A percentile compares a stretch with the other conserved stretches of the same genome.
These are phyloP conservation scores for Ernsta delagoae DNA, from an alignment of 2,888 invertebrate genomes.

Conservation along the genomic window DNA sequence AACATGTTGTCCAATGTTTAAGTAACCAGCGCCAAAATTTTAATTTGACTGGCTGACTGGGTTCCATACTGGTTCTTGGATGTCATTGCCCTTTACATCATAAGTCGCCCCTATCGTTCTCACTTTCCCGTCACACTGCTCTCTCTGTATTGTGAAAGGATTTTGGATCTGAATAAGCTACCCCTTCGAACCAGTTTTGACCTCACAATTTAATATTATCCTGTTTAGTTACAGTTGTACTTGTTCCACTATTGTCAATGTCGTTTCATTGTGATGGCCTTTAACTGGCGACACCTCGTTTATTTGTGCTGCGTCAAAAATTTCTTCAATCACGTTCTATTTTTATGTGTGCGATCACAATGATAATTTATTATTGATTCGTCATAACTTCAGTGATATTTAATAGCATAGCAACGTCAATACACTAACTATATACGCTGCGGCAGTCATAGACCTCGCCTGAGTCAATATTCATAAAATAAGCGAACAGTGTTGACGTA, in stretches of 20 bases:
- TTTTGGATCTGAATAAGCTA: conserved; percentile 26
- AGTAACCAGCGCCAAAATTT: conserved; percentile 28
- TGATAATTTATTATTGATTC: background rate
- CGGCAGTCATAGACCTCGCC: conserved; percentile 1
- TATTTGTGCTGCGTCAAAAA: background rate
- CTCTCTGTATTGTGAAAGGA: conserved; percentile 25
- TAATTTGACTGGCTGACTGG: conserved; percentile 28
- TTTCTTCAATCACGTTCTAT: conserved; percentile 7
- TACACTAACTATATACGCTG: background rate
- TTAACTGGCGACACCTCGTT: background rate
- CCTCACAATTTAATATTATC: conserved; percentile 10
- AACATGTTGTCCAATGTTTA: background rate
- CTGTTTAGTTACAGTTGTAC: conserved; percentile 28
- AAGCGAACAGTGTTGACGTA: conserved; percentile 7
- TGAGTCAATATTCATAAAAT: background rate
- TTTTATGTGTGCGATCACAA: background rate
- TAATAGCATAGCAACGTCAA: conserved; percentile 12
- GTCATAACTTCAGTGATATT: background rate
- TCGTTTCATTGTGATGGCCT: conserved; percentile 18
- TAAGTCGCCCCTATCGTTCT: conserved; percentile 21
- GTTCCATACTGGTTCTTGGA: conserved; percentile 25
- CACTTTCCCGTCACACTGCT: conserved; percentile 18
- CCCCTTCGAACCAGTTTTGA: conserved; percentile 26
- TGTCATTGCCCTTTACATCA: conserved; percentile 33
- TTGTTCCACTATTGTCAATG: conserved; percentile 28